Base-by-base conservation (phyloP, 2,113 vertebrate species). In the Campylomormyrus tamandua region DNA sequence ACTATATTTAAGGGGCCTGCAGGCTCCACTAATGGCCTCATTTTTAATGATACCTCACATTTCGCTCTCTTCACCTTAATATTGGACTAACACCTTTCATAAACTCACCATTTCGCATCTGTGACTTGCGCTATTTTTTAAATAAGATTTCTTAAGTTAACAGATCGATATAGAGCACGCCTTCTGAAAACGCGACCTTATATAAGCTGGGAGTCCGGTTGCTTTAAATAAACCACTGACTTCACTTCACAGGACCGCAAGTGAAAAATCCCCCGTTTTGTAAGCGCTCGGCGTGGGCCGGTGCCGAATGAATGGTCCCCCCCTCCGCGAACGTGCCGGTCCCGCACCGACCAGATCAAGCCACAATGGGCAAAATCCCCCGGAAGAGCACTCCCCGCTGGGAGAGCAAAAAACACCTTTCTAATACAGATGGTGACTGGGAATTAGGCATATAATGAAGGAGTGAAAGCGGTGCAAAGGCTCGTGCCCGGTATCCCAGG, bases 1-100 rank as follows among this genome's bases (percentile, higher is more conserved):
- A 58, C 94, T 94, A 95, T 92, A 93, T 95, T 95, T 95, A 95
- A 93, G 91, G 87, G 42, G 83, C 31, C 52, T 53, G 35, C 90
- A 66, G 53, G 89, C 90, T 92, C 88, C 11, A n/a, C 84, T 52
- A 87, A 31, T 48, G 48, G 84, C 46, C 21, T 24, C 9, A 17
- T 84, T 84, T 46, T 10, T 19, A n/a, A 84, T 19, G 74, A 7
- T n/a, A 39, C 74, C 5, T 42, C 2, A 74, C 31, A 27, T 4
- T 74, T 74, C 66, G 9, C n/a, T 10, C 66, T 74, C 66, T 74
- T 74, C n/a, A 0, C 27, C 31, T 4, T 27, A 77, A 77, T 35
- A 17, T 35, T 17, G 1, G 31, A 31, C 70, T 7, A 5, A 2
- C 31, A 19, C 74, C 15, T 17, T 17, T 15, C 74, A 15, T 11